Conservation (phyloP, 2,797 vertebrate species). For the Arnoldichthys spilopterus region DNA sequence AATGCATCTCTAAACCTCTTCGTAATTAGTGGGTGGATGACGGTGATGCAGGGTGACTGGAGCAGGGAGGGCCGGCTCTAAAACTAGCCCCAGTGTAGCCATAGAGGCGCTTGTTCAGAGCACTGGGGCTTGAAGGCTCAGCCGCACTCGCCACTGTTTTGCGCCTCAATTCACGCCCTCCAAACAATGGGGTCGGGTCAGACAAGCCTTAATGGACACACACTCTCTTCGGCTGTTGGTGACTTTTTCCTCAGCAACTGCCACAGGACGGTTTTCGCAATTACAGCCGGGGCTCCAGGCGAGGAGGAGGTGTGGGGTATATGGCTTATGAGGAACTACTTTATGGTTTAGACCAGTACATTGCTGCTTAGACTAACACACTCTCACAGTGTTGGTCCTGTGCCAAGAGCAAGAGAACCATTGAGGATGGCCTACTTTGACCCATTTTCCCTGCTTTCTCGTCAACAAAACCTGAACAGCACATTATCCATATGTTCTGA, state of each 20-base stretch:
- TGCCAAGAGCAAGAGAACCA: conserved; percentile 38
- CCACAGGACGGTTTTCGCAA: conserved; percentile 49
- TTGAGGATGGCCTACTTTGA: conserved; percentile 40
- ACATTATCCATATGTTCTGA: conserved; percentile 36
- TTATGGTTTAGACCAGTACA: conserved; percentile 37
- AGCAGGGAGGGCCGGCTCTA: conserved; percentile 69
- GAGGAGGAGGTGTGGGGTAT: conserved; percentile 44
- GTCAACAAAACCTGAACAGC: conserved; percentile 32
- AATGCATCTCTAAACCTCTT: conserved; percentile 89
- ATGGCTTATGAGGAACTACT: conserved; percentile 33
- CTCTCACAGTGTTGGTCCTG: neutral
- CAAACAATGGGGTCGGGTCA: conserved; percentile 53
- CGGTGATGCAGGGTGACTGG: conserved; percentile 86
- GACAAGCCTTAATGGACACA: conserved; percentile 53
- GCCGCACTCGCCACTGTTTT: conserved; percentile 45
- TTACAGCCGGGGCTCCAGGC: conserved; percentile 46
- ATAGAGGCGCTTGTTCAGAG: conserved; percentile 48
- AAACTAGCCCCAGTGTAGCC: conserved; percentile 72
- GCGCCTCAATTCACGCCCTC: conserved; percentile 58
- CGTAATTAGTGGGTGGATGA: conserved; percentile 90
- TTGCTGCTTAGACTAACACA: conserved; percentile 40
- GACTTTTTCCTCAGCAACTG: conserved; percentile 54
- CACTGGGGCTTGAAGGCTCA: conserved; percentile 51
- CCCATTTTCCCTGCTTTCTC: conserved; percentile 40
- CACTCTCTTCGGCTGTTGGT: conserved; percentile 55